phyloP scores from a whole-genome alignment of 2,888 invertebrate species.

The Orchesella flavescens region DNA sequence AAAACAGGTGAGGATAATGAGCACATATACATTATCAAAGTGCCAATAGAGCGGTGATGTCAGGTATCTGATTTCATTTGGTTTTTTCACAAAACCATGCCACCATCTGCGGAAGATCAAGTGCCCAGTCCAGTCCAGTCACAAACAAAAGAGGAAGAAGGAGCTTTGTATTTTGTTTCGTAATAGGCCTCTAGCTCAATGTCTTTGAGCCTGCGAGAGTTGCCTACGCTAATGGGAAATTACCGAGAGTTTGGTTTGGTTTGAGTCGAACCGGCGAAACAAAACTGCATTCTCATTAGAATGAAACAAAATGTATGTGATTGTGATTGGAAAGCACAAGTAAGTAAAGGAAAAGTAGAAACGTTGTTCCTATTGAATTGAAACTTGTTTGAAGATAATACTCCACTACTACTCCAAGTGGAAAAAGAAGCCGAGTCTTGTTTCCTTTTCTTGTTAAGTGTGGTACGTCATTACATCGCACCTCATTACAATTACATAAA shows the following conservation, averaged over 20 bases:
- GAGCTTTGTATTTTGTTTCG: neutral
- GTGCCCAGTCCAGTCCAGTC: neutral
- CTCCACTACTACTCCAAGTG: too few species aligned
- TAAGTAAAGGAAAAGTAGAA: neutral
- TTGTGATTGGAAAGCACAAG: neutral
- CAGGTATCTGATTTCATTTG: slow-evolving; percentile 33
- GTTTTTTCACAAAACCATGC: neutral
- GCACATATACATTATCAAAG: slow-evolving; percentile 15
- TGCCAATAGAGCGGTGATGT: slow-evolving; percentile 17
- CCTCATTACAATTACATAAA: slow-evolving; percentile 54
- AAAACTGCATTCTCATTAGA: neutral
- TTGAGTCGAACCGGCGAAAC: too few species aligned
- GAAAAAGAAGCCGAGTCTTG: neutral
- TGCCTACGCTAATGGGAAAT: too few species aligned
- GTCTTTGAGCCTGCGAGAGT: too few species aligned
- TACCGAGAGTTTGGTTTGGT: too few species aligned
- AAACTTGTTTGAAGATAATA: slow-evolving; percentile 7
- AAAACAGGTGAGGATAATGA: slow-evolving; percentile 47
- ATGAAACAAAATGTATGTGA: neutral
- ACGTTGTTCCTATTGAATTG: neutral
- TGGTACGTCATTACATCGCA: slow-evolving; percentile 41
- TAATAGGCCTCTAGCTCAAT: neutral
- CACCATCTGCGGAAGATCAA: neutral
- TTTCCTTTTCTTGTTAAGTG: slow-evolving; percentile 16
- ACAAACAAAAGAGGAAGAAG: slow-evolving; percentile 9